phyloP scores from a whole-genome alignment of 2,113 vertebrate genomes.

The Melierax canorus region DNA sequence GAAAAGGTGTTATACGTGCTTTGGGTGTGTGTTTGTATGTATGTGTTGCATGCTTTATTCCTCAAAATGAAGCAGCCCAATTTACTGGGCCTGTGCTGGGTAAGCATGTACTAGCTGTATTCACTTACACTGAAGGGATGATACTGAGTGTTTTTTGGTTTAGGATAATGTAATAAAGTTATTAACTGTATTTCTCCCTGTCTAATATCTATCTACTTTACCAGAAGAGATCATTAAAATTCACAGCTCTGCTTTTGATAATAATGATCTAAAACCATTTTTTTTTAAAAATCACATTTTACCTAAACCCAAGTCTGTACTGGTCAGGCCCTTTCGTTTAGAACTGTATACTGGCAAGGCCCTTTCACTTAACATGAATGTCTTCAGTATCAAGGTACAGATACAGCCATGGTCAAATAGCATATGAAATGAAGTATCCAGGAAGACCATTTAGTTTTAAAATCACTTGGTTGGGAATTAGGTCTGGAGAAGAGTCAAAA shows the following conservation, averaged over 20 bases:
- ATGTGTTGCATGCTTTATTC: background rate
- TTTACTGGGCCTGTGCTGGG: background rate
- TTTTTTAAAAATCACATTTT: background rate
- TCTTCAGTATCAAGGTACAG: background rate
- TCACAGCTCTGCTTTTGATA: background rate
- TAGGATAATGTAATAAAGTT: background rate
- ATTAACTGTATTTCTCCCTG: background rate
- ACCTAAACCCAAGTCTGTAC: background rate
- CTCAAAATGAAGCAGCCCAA: background rate
- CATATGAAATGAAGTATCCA: background rate
- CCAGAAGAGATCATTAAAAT: background rate
- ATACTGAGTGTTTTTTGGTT: background rate
- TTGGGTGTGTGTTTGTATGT: background rate
- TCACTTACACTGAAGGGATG: background rate
- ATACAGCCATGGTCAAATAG: background rate
- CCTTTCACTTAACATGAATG: background rate
- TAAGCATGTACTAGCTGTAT: background rate
- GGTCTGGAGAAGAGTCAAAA: background rate
- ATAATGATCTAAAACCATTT: background rate
- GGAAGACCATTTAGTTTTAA: background rate
- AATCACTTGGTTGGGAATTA: background rate
- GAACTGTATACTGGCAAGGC: background rate
- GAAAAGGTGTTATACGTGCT: background rate
- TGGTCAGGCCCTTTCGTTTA: slow-evolving; percentile 14
- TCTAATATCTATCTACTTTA: background rate